Conservation (phyloP, 2,888 invertebrate species). For the Chloroclystis v-ata region DNA sequence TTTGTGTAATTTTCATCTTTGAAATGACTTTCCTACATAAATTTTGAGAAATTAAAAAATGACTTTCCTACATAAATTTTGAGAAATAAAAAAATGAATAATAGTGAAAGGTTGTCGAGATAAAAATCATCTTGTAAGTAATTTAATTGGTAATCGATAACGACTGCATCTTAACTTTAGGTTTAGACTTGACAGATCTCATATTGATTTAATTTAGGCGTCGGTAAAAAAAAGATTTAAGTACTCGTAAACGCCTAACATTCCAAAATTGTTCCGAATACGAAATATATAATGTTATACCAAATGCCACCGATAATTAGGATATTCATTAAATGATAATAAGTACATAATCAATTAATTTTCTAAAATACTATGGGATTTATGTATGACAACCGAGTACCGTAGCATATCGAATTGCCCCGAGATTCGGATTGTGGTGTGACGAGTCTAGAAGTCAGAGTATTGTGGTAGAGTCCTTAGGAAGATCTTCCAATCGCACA, state of each 20-base stretch:
- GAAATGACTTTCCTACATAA: too few relatives aligned
- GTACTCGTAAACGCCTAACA: conserved; percentile 45
- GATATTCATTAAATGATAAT: conserved; percentile 27
- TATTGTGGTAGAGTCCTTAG: conserved; percentile 60
- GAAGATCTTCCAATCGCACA: conserved; percentile 58
- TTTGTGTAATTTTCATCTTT: background rate
- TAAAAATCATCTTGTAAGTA: background rate
- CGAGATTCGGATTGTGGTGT: conserved; percentile 42
- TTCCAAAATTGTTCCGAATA: conserved; percentile 47
- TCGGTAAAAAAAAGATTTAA: conserved; percentile 20
- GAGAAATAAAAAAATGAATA: too few relatives aligned
- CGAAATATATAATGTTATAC: conserved; percentile 35
- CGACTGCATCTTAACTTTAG: conserved; percentile 17
- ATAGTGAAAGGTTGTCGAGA: too few relatives aligned
- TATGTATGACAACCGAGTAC: conserved; percentile 44
- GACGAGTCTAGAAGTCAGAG: conserved; percentile 47
- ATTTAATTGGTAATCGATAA: background rate
- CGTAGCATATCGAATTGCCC: conserved; percentile 48
- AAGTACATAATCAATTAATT: conserved; percentile 17
- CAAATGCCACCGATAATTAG: conserved; percentile 53
- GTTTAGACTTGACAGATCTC: conserved; percentile 47
- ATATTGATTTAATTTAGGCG: conserved; percentile 46
- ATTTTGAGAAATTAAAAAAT: background rate
- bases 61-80: background rate
- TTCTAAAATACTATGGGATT: conserved; percentile 25